Percentiles rank a stretch among this genome's conserved stretches.
Evolutionary conservation across 2,113 vertebrate genomes (phyloP).

Genomic region (Mastomys coucha): DNA sequence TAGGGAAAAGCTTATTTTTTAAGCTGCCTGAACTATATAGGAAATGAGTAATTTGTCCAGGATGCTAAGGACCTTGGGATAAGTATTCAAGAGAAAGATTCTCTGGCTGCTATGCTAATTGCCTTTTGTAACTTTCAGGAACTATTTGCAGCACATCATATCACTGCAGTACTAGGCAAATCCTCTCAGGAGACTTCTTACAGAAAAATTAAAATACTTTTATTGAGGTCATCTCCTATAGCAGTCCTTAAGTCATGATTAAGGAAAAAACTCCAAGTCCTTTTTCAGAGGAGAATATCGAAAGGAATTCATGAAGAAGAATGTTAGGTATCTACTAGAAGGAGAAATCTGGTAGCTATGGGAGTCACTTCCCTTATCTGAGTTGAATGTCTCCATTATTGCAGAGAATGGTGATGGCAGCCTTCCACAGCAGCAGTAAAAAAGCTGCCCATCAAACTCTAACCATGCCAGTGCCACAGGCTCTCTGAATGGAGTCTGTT

Average conservation of each 20-base stretch:
- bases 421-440: neutral
- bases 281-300: neutral
- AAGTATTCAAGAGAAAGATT: neutral
- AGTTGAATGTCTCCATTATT: neutral
- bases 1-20: neutral
- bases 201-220: conserved; percentile 44
- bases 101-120: neutral
- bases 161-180: too few species aligned
- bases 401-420: neutral
- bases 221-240: neutral
- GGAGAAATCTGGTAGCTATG: neutral
- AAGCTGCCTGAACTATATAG: neutral
- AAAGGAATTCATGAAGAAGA: neutral
- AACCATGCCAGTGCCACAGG: neutral
- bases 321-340: neutral
- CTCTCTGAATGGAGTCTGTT: neutral
- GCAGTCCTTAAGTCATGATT: neutral
- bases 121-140: neutral
- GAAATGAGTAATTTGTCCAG: neutral
- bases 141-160: too few species aligned
- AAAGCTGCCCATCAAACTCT: neutral
- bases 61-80: neutral
- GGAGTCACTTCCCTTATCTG: neutral
- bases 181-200: neutral
- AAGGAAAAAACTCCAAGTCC: neutral